Conservation (phyloP, 2,888 invertebrate genomes). For the Drosophila flavopinicola region DNA sequence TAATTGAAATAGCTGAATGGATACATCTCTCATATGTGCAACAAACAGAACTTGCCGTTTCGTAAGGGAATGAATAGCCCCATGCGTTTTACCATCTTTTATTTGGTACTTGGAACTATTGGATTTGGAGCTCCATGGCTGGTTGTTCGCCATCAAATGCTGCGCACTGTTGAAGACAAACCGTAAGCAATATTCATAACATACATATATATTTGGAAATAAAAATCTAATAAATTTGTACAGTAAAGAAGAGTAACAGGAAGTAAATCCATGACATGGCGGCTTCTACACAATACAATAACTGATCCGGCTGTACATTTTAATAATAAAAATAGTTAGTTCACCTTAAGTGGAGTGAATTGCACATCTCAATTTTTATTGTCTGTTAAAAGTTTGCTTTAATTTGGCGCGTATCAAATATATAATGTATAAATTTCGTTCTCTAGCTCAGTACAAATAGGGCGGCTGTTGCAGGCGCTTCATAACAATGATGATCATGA, state of each 20-base stretch:
- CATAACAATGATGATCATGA: conserved; percentile 45
- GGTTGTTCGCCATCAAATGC: conserved; percentile 65
- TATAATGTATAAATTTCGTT: conserved; percentile 30
- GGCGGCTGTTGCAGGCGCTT: conserved; percentile 27
- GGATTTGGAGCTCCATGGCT: conserved; percentile 77
- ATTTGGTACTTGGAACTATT: conserved; percentile 46
- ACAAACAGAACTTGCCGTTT: conserved; percentile 62
- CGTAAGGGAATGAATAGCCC: conserved; percentile 63
- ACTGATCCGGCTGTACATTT: neutral
- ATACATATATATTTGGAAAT: neutral
- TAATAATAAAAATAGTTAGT: neutral
- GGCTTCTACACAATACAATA: neutral
- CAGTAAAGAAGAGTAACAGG: conserved; percentile 10
- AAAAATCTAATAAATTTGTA: too few species aligned
- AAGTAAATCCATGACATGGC: neutral
- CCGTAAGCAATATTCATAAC: conserved; percentile 29
- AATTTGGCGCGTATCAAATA: conserved; percentile 29
- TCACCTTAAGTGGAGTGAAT: conserved; percentile 18
- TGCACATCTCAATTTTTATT: conserved; percentile 61
- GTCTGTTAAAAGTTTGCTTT: conserved; percentile 41
- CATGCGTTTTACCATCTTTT: conserved; percentile 66
- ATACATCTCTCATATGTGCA: neutral
- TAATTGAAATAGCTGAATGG: neutral
- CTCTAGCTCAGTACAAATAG: conserved; percentile 31
- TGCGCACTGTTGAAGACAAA: conserved; percentile 39